Evolutionary conservation across 2,797 vertebrate genomes (phyloP).

Genomic region (Lithobates pipiens): DNA sequence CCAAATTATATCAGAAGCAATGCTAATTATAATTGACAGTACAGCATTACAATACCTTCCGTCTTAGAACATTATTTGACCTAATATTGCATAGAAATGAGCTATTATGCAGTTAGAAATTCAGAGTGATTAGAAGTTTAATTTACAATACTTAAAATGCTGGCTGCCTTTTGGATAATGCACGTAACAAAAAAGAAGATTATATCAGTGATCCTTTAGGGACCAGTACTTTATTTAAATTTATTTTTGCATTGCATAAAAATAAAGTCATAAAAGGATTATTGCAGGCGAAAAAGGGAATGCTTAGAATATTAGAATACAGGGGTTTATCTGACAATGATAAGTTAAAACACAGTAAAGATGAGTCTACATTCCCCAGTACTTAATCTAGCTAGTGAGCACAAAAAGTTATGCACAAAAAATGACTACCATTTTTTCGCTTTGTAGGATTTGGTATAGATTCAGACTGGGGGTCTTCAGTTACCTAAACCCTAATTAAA

Average conservation of each 20-base stretch:
- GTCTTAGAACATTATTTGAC: constrained; percentile 67
- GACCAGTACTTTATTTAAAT: constrained; percentile 63
- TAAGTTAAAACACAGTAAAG: background rate
- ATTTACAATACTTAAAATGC: constrained; percentile 63
- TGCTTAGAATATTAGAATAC: background rate
- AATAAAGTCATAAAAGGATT: background rate
- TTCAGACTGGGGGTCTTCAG: no score
- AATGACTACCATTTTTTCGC: no score
- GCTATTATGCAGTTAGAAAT: constrained; percentile 70
- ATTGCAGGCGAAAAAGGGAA: background rate
- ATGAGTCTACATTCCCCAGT: no score
- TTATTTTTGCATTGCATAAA: constrained; percentile 34
- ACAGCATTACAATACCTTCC: constrained; percentile 59
- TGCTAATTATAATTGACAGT: constrained; percentile 25
- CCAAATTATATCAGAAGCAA: constrained; percentile 55
- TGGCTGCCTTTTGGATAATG: constrained; percentile 67
- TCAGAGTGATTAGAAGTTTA: constrained; percentile 67
- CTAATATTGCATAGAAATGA: constrained; percentile 68
- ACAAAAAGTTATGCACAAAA: no score
- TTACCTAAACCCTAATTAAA: no score
- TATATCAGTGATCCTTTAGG: constrained; percentile 65
- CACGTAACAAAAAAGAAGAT: constrained; percentile 69
- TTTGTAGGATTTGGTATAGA: no score
- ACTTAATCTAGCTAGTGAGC: no score
- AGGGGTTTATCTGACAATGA: background rate